Conservation (phyloP, 2,888 invertebrate species). For the Epinotia demarniana region DNA sequence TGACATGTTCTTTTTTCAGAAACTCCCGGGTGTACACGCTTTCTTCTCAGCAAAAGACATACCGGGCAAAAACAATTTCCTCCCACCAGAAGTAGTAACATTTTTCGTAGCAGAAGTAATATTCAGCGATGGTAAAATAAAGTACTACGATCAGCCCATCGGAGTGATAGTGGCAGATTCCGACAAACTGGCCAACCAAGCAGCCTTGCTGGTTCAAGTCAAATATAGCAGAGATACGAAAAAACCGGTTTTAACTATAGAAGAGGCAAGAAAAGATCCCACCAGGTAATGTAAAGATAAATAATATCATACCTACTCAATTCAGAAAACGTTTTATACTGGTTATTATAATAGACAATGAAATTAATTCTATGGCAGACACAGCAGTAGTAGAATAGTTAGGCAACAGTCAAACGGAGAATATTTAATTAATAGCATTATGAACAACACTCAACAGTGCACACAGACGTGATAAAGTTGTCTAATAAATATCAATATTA, state of each 20-base stretch:
- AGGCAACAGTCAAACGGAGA: no score
- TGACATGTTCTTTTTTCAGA: constrained; percentile 70
- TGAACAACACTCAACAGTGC: no score
- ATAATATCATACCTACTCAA: neutral
- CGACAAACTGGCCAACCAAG: constrained; percentile 82
- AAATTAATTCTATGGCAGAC: neutral
- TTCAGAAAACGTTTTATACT: no score
- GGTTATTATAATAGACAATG: no score
- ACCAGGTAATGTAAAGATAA: constrained; percentile 37
- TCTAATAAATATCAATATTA: no score
- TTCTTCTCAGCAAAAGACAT: constrained; percentile 88
- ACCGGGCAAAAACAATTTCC: constrained; percentile 86
- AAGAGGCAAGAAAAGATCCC: constrained; percentile 63
- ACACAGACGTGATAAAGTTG: no score
- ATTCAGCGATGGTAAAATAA: constrained; percentile 80
- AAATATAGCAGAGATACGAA: constrained; percentile 76
- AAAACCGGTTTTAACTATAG: constrained; percentile 64
- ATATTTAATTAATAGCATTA: no score
- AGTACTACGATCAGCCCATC: constrained; percentile 87
- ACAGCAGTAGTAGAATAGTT: neutral
- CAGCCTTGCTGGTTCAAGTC: constrained; percentile 84
- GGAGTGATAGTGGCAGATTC: constrained; percentile 88
- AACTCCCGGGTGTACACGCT: constrained; percentile 86
- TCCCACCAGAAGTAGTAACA: constrained; percentile 57
- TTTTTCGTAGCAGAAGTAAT: constrained; percentile 70